These are phyloP conservation scores for Galaxea fascicularis DNA, from an alignment of 92 coral and sea anemone genomes.

Conservation along the genomic window DNA sequence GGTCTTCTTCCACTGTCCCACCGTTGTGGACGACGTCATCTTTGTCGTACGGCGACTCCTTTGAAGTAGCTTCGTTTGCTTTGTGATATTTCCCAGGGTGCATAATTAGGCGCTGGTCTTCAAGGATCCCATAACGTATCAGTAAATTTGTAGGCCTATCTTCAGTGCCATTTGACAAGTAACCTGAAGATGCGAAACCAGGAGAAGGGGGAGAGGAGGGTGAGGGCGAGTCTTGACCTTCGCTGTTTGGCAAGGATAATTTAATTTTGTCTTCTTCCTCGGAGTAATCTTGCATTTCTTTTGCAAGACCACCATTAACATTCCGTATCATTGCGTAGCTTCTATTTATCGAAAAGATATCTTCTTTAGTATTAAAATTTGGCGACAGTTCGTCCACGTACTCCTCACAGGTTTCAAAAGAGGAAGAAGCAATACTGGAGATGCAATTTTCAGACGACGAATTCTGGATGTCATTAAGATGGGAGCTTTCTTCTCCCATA, in stretches of 20 bases:
- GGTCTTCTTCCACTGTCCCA: background rate
- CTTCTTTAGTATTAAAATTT: conserved; percentile 65
- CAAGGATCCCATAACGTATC: background rate
- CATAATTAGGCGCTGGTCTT: background rate
- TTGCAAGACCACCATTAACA: conserved; percentile 49
- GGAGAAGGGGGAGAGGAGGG: conserved; percentile 17
- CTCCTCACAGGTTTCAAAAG: conserved; percentile 8
- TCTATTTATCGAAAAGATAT: conserved; percentile 54
- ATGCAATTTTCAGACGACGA: conserved; percentile 6
- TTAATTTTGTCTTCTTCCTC: background rate
- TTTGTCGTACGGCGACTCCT: background rate
- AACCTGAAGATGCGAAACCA: conserved; percentile 5
- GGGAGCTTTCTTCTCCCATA: background rate
- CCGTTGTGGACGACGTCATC: conserved; percentile 21
- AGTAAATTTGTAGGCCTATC: background rate
- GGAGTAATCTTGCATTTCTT: conserved; percentile 19
- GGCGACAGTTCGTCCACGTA: background rate
- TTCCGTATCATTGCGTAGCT: conserved; percentile 55
- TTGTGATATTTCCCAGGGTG: background rate
- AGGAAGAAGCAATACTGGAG: background rate
- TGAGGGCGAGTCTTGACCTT: conserved; percentile 16
- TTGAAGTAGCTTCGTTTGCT: background rate
- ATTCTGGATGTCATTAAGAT: background rate
- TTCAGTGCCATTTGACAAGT: background rate
- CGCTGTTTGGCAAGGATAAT: no score